phyloP scores from a whole-genome alignment of 64 coral and sea anemone species.

The Montipora capricornis region DNA sequence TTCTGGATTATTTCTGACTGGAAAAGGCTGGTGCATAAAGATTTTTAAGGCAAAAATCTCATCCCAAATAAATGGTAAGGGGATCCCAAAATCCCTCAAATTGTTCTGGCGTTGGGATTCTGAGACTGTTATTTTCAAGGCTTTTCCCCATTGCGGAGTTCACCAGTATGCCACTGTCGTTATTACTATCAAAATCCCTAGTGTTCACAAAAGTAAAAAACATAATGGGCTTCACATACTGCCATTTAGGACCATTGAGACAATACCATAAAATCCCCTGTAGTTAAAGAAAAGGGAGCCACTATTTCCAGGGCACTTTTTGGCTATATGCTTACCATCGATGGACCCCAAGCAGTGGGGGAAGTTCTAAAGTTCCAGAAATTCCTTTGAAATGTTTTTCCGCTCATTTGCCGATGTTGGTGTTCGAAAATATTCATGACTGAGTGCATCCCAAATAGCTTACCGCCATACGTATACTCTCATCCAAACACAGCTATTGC shows the following conservation, averaged over 20 bases:
- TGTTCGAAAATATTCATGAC: slow-evolving; percentile 30
- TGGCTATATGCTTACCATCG: slow-evolving; percentile 53
- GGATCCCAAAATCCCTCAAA: slow-evolving; percentile 42
- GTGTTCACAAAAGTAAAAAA: no score
- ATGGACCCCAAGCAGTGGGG: slow-evolving; percentile 43
- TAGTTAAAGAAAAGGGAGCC: no score
- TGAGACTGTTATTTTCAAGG: slow-evolving; percentile 49
- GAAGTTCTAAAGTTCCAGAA: slow-evolving; percentile 29
- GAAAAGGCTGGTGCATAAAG: no score
- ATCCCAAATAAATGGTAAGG: slow-evolving; percentile 47
- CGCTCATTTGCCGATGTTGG: slow-evolving; percentile 19
- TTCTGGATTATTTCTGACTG: no score
- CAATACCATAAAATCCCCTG: no score
- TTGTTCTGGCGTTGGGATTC: slow-evolving; percentile 34
- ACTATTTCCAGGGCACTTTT: not conserved
- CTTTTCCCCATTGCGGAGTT: slow-evolving; percentile 36
- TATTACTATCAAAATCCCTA: not conserved
- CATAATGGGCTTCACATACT: no score
- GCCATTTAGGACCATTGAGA: no score
- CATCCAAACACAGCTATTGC: no score
- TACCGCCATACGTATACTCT: not conserved
- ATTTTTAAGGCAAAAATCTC: not conserved
- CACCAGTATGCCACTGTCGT: slow-evolving; percentile 55
- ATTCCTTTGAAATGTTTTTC: slow-evolving; percentile 54
- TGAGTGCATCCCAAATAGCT: slow-evolving; percentile 59